Evolutionary conservation across 1,140 invertebrate species (phyloP).

Genomic region (Globodera rostochiensis): DNA sequence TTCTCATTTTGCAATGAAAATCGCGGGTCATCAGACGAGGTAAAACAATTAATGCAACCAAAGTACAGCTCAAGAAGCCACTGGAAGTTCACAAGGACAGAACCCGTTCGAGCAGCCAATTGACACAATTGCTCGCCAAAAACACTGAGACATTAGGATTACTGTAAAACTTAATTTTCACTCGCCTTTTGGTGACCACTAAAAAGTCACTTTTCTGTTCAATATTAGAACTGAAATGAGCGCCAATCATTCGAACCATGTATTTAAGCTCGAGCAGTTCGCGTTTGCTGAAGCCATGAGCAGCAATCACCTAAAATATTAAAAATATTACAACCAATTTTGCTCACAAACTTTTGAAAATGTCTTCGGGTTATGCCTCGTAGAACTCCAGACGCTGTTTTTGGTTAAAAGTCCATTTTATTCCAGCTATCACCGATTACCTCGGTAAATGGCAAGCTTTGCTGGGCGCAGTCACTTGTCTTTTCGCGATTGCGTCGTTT

Average conservation of each 20-base stretch:
- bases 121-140: conserved; percentile 5
- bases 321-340: background rate
- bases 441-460: conserved; percentile 39
- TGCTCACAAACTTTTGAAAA: conserved; percentile 8
- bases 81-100: conserved; percentile 79
- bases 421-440: background rate
- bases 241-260: conserved; percentile 40
- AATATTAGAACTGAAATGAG: conserved; percentile 24
- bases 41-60: conserved; percentile 68
- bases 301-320: conserved; percentile 34
- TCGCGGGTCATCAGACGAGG: conserved; percentile 22
- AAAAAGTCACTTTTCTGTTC: conserved; percentile 30
- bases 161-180: background rate
- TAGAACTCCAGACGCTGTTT: conserved; percentile 12
- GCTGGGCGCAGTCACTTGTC: conserved; percentile 21
- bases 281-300: conserved; percentile 31
- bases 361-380: conserved; percentile 9
- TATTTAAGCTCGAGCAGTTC: conserved; percentile 26
- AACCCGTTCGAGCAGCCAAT: background rate
- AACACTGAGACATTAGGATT: background rate
- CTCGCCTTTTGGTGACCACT: conserved; percentile 16
- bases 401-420: background rate
- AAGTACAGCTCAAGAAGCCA: conserved; percentile 91
- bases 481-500: conserved; percentile 33
- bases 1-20: conserved; percentile 20